These are phyloP conservation scores for Genyomyrus donnyi DNA, from an alignment of 2,113 vertebrate genomes.

Conservation along the genomic window DNA sequence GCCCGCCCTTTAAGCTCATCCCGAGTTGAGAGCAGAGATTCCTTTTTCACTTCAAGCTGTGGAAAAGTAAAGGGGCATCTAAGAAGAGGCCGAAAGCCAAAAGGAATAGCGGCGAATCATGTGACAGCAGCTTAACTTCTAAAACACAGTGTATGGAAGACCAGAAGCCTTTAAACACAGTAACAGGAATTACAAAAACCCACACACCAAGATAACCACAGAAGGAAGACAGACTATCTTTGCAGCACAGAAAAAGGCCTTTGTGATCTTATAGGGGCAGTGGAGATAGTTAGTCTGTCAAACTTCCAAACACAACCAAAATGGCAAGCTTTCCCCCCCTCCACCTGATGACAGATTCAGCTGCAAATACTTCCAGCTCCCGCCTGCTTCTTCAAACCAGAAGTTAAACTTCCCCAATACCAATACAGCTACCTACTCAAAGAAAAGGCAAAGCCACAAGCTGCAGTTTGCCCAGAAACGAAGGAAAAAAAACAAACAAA, in stretches of 20 bases:
- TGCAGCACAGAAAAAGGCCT: not conserved
- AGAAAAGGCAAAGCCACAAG: not conserved
- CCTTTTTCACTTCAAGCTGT: conserved; percentile 37
- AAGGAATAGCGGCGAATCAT: not conserved
- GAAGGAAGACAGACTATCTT: not conserved
- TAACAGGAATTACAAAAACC: not conserved
- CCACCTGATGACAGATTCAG: not conserved
- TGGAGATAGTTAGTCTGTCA: not conserved
- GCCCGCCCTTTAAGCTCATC: conserved; percentile 39
- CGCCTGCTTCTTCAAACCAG: not conserved
- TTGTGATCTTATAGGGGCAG: not conserved
- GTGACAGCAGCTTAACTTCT: not conserved
- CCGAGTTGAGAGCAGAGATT: conserved; percentile 30
- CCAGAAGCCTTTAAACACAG: not conserved
- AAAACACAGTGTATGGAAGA: not conserved
- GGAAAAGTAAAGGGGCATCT: not conserved
- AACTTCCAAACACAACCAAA: not conserved
- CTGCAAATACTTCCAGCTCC: not conserved
- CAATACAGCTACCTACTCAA: not conserved
- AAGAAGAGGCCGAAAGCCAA: not conserved
- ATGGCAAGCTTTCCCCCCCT: not conserved
- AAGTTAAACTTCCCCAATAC: not conserved
- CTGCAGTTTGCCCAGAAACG: not conserved
- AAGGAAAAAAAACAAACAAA: not conserved
- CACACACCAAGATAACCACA: not conserved